A percentile compares a stretch with the other conserved stretches of the same genome.
phyloP scores from a whole-genome alignment of 1,140 invertebrate species.

The Magallana ariakensis region DNA sequence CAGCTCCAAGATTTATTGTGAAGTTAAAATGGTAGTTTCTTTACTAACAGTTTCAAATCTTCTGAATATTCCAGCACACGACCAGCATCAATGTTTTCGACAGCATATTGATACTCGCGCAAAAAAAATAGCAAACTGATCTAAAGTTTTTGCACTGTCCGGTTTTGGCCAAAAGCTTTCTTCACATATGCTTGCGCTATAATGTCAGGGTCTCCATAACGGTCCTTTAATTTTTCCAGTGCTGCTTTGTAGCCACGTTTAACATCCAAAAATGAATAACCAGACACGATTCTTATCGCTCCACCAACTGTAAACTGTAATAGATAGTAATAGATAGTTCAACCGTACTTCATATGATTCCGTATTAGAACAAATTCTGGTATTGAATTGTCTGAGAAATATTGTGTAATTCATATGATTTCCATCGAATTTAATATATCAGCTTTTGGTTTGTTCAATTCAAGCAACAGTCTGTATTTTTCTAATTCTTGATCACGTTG shows the following conservation, averaged over 20 bases:
- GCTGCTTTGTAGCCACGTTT: conserved; percentile 41
- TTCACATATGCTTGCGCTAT: conserved; percentile 51
- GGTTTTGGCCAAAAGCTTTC: conserved; percentile 55
- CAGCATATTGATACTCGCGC: not conserved
- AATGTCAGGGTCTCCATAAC: conserved; percentile 50
- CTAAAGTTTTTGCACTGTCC: conserved; percentile 47
- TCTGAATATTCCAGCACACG: conserved; percentile 26
- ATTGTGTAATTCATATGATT: conserved; percentile 29
- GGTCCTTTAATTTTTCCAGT: conserved; percentile 47
- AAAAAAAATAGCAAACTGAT: conserved; percentile 53
- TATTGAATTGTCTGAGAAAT: conserved; percentile 48
- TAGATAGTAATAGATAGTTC: conserved; percentile 44
- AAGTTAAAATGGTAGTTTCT: conserved; percentile 41
- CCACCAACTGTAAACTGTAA: conserved; percentile 47
- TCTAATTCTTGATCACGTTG: not conserved
- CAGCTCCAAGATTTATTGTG: conserved; percentile 55
- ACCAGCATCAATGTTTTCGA: conserved; percentile 33
- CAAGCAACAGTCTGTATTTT: not conserved
- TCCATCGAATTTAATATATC: conserved; percentile 6
- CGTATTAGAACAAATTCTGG: conserved; percentile 37
- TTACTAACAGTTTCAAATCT: conserved; percentile 43
- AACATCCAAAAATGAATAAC: conserved; percentile 39
- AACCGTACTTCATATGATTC: conserved; percentile 44
- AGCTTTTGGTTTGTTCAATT: conserved; percentile 8
- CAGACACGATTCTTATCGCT: conserved; percentile 37